Base-by-base conservation (phyloP, 92 coral and sea anemone genomes). In the Blastomussa wellsi region DNA sequence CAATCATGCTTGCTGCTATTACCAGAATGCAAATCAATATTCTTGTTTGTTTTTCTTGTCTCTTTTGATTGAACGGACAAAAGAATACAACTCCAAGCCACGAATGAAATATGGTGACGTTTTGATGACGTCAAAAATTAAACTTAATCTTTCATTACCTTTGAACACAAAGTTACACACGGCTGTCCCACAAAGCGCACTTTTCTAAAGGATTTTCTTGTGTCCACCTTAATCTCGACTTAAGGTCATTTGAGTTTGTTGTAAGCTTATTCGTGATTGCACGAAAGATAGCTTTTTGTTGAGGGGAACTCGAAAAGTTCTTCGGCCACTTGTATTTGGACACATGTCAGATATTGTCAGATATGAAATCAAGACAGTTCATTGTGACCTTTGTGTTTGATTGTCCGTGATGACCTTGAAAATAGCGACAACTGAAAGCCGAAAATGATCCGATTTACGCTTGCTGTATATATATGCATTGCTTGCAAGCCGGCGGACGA, bases 1-100 rank as follows among this genome's bases (percentile, higher is more conserved):
- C 78, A 71, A 82, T 82, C 17, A 62, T n/a, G 65, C 65, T 66
- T 29, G 47, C 65, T 57, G 92, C 76, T 82, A 86, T 80, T 81
- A 53, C 90, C 78, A 67, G 90, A 90, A 90, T 90, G 90, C 90
- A 90, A 90, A 89, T 89, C 87, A 84, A 85, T 74, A 32, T 38
- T 62, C 88, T 78, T 90, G 92, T 90, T 86, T 89, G 86, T 83
- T 85, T 90, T 85, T 79, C 74, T 7, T 48, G 76, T 82, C 48
- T 32, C 70, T 36, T 71, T 71, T 82, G 80, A 83, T 60, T 57
- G 71, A 62, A 38, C 60, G 80, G 29, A 83, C 87, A 83, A 83
- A 83, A 82, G 86, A 82, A 68, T 49, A 69, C 77, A 81, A 80
- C 60, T 29, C 75, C 26, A 48, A 64, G n/a, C 24, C 70, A 71